phyloP scores from a whole-genome alignment of 2,888 invertebrate genomes.

The Lasioglossum pauxillum region DNA sequence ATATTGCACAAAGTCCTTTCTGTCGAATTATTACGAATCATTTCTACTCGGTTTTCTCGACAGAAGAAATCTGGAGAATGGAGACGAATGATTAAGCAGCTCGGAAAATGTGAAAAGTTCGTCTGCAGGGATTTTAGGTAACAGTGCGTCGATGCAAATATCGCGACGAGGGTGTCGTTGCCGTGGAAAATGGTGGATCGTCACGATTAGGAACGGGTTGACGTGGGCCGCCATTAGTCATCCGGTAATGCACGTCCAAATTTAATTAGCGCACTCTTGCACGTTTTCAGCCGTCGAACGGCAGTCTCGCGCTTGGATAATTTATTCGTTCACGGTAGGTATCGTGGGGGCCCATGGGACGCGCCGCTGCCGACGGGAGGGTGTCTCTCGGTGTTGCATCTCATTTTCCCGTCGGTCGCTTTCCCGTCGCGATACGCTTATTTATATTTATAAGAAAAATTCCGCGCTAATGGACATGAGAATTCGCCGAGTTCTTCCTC shows the following conservation, averaged over 20 bases:
- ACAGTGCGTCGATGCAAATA: conserved; percentile 19
- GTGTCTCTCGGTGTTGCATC: conserved; percentile 44
- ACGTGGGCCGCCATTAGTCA: conserved; percentile 64
- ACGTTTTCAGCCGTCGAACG: conserved; percentile 55
- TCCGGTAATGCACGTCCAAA: conserved; percentile 67
- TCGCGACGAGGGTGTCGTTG: conserved; percentile 8
- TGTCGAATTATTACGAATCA: neutral
- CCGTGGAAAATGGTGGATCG: conserved; percentile 11
- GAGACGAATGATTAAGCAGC: neutral
- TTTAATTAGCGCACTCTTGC: conserved; percentile 73
- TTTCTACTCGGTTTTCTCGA: neutral
- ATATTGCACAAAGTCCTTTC: neutral
- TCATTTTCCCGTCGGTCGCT: conserved; percentile 58
- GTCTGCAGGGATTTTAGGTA: neutral
- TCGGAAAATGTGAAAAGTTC: neutral
- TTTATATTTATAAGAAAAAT: conserved; percentile 64
- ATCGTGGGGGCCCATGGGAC: conserved; percentile 29
- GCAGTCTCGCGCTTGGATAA: conserved; percentile 59
- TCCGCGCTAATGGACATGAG: conserved; percentile 63
- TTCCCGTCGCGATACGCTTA: conserved; percentile 54
- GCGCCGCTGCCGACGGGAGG: neutral
- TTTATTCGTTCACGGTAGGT: conserved; percentile 63
- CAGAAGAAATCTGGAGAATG: neutral
- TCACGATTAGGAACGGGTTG: conserved; percentile 58
- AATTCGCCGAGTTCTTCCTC: conserved; percentile 36